Percentiles rank a stretch among this genome's conserved stretches.
Evolutionary conservation across 2,113 vertebrate species (phyloP).

Genomic region (Corythornis vintsioides): DNA sequence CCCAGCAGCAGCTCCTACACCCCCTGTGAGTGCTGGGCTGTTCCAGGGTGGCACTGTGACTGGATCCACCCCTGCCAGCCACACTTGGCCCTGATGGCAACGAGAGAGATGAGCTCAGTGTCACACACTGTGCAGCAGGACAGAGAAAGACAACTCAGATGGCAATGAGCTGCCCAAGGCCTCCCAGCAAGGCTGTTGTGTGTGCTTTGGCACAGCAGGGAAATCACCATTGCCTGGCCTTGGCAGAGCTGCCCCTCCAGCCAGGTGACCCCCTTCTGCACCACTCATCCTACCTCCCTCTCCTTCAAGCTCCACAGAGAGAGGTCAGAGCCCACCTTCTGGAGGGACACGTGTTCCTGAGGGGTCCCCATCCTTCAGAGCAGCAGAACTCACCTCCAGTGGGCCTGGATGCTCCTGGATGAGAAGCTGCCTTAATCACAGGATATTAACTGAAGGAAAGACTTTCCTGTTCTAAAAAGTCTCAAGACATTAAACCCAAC

Average conservation of each 20-base stretch:
- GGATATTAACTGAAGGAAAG: neutral
- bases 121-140: neutral
- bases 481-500: neutral
- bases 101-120: neutral
- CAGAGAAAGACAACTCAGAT: neutral
- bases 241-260: neutral
- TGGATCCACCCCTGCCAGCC: neutral
- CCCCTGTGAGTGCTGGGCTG: neutral
- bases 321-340: neutral
- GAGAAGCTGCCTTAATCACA: neutral
- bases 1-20: neutral
- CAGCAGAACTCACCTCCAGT: neutral
- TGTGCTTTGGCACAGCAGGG: neutral
- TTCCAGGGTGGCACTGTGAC: neutral
- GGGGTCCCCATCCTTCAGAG: neutral
- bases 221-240: neutral
- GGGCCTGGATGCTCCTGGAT: neutral
- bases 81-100: neutral
- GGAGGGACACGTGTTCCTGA: neutral
- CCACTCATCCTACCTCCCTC: neutral
- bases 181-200: neutral
- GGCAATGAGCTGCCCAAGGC: neutral
- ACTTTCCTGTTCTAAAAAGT: neutral
- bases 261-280: neutral
- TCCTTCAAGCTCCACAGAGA: neutral